A percentile compares a stretch with the other conserved stretches of the same genome.
These are phyloP conservation scores for Cryptotis parvus DNA, from an alignment of 2,113 vertebrate genomes.

Conservation along the genomic window DNA sequence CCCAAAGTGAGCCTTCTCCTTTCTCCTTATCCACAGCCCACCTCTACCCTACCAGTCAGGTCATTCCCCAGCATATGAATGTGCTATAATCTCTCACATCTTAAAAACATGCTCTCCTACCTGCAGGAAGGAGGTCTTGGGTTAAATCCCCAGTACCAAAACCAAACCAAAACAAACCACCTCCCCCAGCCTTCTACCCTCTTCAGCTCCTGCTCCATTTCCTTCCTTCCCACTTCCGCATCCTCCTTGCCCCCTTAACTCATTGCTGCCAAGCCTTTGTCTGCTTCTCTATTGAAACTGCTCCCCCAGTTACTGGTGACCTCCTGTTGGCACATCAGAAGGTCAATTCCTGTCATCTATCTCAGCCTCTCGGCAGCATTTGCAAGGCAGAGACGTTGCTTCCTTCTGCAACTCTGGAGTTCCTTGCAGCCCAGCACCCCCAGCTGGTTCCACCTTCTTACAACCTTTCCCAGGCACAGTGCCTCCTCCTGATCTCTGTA, in stretches of 20 bases:
- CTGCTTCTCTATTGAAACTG: neutral
- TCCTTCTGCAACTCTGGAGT: neutral
- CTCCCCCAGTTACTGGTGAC: neutral
- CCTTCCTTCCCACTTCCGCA: neutral
- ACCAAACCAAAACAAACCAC: neutral
- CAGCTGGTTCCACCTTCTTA: neutral
- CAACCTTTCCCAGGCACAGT: neutral
- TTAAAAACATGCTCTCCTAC: neutral
- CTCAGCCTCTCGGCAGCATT: neutral
- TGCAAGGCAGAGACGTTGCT: neutral
- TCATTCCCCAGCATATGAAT: neutral
- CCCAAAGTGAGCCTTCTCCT: neutral
- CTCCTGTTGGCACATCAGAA: neutral
- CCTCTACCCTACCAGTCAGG: neutral
- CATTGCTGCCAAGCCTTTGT: slow-evolving; percentile 3
- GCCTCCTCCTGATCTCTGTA: neutral
- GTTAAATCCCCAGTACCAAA: too few species aligned
- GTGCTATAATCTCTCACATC: neutral
- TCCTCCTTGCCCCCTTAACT: neutral
- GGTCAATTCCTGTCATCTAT: neutral
- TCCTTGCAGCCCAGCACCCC: neutral
- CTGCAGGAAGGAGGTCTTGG: too few species aligned
- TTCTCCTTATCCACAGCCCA: neutral
- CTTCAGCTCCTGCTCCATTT: neutral
- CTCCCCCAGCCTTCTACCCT: neutral